These are phyloP conservation scores for Okamejei kenojei DNA, from an alignment of 2,797 vertebrate genomes.

Conservation along the genomic window DNA sequence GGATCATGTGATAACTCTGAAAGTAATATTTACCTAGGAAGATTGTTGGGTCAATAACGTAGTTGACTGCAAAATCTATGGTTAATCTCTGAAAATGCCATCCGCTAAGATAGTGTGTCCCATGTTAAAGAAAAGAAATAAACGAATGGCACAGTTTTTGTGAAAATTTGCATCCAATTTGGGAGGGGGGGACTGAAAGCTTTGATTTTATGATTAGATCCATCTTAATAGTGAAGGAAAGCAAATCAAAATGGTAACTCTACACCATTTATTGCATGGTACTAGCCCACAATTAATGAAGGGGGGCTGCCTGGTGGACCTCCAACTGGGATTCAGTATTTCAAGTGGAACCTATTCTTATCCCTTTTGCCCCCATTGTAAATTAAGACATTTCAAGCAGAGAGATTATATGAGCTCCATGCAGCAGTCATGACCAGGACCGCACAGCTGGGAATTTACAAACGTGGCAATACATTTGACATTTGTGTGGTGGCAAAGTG, in stretches of 20 bases:
- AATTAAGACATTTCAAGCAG: not conserved
- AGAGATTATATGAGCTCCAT: not conserved
- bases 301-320: not conserved
- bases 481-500: not conserved
- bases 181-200: not conserved
- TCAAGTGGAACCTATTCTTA: not conserved
- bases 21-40: not conserved
- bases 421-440: not conserved
- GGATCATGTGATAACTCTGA: not conserved
- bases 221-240: not conserved
- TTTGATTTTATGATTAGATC: not conserved
- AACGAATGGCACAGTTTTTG: not conserved
- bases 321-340: not conserved
- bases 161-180: not conserved
- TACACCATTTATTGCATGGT: not conserved
- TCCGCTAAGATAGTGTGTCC: not conserved
- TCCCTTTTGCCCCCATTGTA: not conserved
- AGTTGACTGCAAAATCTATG: not conserved
- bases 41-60: not conserved
- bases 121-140: not conserved
- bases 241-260: not conserved
- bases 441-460: not conserved
- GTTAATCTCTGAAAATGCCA: not conserved
- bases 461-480: not conserved
- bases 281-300: not conserved